These are phyloP conservation scores for Neolamprologus kungweensis DNA, from an alignment of 2,113 vertebrate genomes.

Conservation along the genomic window DNA sequence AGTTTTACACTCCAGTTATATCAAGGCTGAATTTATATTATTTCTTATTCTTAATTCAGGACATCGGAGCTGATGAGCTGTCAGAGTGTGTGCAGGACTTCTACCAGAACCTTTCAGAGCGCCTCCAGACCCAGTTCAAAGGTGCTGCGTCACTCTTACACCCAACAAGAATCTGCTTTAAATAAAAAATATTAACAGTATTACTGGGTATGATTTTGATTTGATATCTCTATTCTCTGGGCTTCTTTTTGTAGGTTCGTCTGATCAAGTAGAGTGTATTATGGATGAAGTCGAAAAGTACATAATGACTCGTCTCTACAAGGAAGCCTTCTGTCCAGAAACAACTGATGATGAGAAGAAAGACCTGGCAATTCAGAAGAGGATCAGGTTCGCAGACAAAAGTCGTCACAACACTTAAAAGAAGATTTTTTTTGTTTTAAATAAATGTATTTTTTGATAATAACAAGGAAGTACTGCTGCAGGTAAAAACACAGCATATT, in stretches of 20 bases:
- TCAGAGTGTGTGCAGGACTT: constrained; percentile 94
- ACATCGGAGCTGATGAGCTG: constrained; percentile 83
- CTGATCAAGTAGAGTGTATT: constrained; percentile 82
- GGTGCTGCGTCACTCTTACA: constrained; percentile 59
- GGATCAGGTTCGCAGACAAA: constrained; percentile 79
- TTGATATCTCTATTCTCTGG: not conserved
- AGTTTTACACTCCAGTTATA: not conserved
- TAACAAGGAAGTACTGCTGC: not conserved
- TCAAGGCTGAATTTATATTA: not conserved
- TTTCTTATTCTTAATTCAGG: constrained; percentile 31
- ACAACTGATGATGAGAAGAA: constrained; percentile 95
- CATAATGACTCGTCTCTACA: constrained; percentile 91
- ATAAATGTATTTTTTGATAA: not conserved
- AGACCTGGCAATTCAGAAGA: constrained; percentile 87
- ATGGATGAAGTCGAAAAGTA: constrained; percentile 97
- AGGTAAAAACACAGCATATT: not conserved
- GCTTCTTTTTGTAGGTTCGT: constrained; percentile 66
- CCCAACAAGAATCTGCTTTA: not conserved
- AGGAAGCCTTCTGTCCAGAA: constrained; percentile 92
- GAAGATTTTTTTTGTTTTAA: not conserved
- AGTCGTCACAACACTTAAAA: not conserved
- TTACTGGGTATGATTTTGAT: not conserved
- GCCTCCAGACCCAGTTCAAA: constrained; percentile 85
- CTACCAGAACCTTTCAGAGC: constrained; percentile 91
- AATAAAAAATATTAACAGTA: not conserved